phyloP scores from a whole-genome alignment of 2,113 vertebrate species.

The Fulica atra region DNA sequence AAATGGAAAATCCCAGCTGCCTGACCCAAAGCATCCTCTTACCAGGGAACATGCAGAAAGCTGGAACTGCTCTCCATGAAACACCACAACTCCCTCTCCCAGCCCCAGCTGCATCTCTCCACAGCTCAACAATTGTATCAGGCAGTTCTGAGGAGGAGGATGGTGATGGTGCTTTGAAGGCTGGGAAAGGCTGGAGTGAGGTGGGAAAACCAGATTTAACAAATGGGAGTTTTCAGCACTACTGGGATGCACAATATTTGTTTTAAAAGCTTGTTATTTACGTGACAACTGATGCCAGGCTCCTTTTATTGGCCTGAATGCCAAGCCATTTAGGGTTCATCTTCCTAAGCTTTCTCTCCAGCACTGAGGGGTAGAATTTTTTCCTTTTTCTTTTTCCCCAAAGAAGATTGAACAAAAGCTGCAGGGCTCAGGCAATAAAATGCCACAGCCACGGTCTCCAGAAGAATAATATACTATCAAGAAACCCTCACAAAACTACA shows the following conservation, averaged over 20 bases:
- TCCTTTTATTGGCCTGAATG: conserved; percentile 7
- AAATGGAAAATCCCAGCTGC: not conserved
- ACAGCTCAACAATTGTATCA: not conserved
- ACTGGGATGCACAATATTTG: not conserved
- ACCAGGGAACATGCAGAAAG: not conserved
- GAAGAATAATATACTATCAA: not conserved
- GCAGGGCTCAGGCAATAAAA: not conserved
- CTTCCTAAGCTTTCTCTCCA: not conserved
- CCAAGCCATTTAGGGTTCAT: not conserved
- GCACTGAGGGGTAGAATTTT: not conserved
- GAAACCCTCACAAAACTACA: not conserved
- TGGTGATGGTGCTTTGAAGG: not conserved
- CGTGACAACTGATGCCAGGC: not conserved
- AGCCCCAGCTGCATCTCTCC: not conserved
- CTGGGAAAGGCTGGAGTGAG: not conserved
- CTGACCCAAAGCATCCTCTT: not conserved
- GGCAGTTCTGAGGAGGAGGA: not conserved
- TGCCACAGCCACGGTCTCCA: not conserved
- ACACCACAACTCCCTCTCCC: not conserved
- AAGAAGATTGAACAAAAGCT: not conserved
- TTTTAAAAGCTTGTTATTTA: conserved; percentile 39
- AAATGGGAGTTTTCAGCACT: not conserved
- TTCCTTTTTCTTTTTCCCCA: not conserved
- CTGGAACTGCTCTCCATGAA: not conserved
- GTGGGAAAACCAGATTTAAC: not conserved